Evolutionary conservation across 1,140 invertebrate species (phyloP), one percentile per base, ranked within the genome.

Genomic region (Lucilia cuprina): DNA sequence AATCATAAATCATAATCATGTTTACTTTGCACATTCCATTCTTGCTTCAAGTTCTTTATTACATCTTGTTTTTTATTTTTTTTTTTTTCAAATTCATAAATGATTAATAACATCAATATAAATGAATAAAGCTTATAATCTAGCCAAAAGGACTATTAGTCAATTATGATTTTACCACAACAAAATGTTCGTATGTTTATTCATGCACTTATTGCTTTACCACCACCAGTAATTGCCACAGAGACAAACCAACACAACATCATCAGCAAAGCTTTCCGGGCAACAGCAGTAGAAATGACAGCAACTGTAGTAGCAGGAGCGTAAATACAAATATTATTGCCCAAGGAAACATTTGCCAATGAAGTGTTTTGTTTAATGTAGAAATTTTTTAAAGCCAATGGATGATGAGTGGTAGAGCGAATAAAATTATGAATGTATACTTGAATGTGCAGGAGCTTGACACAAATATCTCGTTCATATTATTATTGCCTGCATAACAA

Each of bases 81-180:
- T 2, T 21, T 70, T 70, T 70, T 70, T 70, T 49, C 19, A 21
- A 80, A 21, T 50, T 12, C 41, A 80, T 21, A 21, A n/a, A 80
- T 80, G 77, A 80, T 80, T 80, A 80, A 80, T 80, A 80, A 80
- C 41, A 25, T 80, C 77, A 80, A 80, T 50, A 80, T 80, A 50
- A 80, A 80, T 49, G 41, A 80, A 49, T 49, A 80, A 80, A 50
- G 13, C 77, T 19, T 80, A 41, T 80, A 80, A 80, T 80, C 77
- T 80, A 30, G 77, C 77, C 77, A 80, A 80, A 49, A 47, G 41
- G 77, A 80, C 77, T 80, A 80, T 80, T 80, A 80, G 77, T 80
- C 77, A 80, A 80, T 80, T 80, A 80, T 80, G 77, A 80, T 49
- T 49, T 80, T 70, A 70, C 65, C 65, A 70, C 65, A 19, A 25